Evolutionary conservation across 2,888 invertebrate genomes (phyloP), one percentile per base, ranked within the genome.

Genomic region (Drosophila affinis): DNA sequence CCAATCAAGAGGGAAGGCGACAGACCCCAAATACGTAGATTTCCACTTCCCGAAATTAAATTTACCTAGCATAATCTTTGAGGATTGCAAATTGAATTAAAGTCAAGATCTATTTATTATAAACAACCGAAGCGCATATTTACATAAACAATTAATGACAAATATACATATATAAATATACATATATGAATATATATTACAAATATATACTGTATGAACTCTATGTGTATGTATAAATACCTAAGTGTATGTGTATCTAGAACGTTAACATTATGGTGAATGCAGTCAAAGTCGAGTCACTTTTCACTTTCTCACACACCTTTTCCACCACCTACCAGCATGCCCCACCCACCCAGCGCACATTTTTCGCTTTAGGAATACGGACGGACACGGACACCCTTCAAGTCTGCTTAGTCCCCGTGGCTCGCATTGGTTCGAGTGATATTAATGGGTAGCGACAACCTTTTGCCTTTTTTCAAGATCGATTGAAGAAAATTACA

Each of bases 1-100:
- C 54, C 54, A 62, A 49, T 44, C 48, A 52, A 45, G 53, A 75
- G 49, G 39, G 49, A 48, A 57, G 21, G 51, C 67, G 65, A 62
- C 60, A 34, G 49, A 81, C 72, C 72, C 89, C 74, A 88, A 77
- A 86, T 86, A 86, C 89, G 85, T 86, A 86, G 85, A 88, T 76
- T 76, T 79, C 71, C 72, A 82, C 86, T 85, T 85, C 80, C 88
- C 79, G 69, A 79, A 87, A 77, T 77, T 47, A 64, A 87, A 81
- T 77, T 53, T 76, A 72, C 55, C 64, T 75, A 67, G 70, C 59
- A 67, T 59, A 54, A 48, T 60, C 49, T 60, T 63, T 55, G 55
- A 27, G 74, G 68, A 74, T 63, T 75, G 80, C 69, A 80, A 78
- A 72, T 79, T 72, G 68, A 78, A 72, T 72, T 58, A 81, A 71